A percentile compares a stretch with the other conserved stretches of the same genome.
Evolutionary conservation across 2,113 vertebrate genomes (phyloP).

Genomic region (Pantherophis guttatus): DNA sequence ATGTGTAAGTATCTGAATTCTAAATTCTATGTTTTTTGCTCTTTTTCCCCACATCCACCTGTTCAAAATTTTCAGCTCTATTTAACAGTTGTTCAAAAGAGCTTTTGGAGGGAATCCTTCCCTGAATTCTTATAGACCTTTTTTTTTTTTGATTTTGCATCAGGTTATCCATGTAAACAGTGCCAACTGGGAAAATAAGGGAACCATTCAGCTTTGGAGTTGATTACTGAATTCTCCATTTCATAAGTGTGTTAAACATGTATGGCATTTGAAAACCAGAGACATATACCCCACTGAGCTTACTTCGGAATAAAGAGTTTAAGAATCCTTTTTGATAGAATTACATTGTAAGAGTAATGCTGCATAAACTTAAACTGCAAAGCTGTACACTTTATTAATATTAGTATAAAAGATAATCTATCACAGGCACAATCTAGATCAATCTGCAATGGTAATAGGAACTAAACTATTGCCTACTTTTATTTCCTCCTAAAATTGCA

Average conservation of each 20-base stretch:
- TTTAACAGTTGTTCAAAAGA: slow-evolving; percentile 9
- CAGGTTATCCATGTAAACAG: neutral
- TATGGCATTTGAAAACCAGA: neutral
- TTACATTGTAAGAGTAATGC: neutral
- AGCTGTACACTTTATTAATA: neutral
- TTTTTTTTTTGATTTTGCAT: neutral
- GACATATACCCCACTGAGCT: neutral
- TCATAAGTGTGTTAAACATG: neutral
- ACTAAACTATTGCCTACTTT: neutral
- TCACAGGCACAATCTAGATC: neutral
- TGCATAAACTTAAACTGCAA: neutral
- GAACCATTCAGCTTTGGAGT: neutral
- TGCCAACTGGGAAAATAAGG: neutral
- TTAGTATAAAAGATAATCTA: neutral
- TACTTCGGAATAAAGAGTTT: neutral
- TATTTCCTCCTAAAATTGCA: neutral
- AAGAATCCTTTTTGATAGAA: neutral
- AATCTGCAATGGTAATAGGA: slow-evolving; percentile 1
- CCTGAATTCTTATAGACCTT: neutral
- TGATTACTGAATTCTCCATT: neutral
- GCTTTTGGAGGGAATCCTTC: neutral
- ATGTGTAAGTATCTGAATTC: neutral
- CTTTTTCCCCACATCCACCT: neutral
- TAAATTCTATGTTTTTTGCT: neutral
- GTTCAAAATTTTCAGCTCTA: slow-evolving; percentile 20